Base-by-base conservation (phyloP, 1,140 invertebrate genomes). In the Leptopilina boulardi region DNA sequence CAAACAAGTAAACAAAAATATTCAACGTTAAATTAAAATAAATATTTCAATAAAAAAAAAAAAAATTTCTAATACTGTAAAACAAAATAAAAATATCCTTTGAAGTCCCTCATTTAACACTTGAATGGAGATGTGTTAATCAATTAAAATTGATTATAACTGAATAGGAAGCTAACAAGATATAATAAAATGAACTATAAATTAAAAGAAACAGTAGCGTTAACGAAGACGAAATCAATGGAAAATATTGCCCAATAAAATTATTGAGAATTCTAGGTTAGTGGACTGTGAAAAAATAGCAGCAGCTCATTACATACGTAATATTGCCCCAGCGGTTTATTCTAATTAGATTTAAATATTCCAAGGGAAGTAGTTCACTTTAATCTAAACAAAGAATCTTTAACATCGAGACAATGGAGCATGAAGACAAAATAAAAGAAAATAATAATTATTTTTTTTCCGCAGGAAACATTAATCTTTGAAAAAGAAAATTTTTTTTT, bases 281-380 rank as follows among this genome's bases (percentile, higher is more conserved):
- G 23, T 66, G 23, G 56, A 66, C 6, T 23, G 23, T n/a, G 15
- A 66, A 66, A 59, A 66, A 66, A 66, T 66, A 8, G 5, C 34
- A n/a, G 56, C 11, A 66, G 23, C 15, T 51, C 47, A 51, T 51
- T 51, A 51, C n/a, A 15, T 34, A 30, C 15, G 23, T 8, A 66
- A 66, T n/a, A 66, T 30, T 54, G 26, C 26, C n/a, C n/a, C 5
- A 30, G 8, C 21, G 2, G 59, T 26, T 10, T n/a, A 66, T 66
- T 66, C 5, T 30, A 26, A 66, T 30, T 66, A 66, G 23, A 30
- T 26, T 66, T 34, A 30, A 66, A 30, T 66, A 66, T n/a, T 66
- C 23, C 11, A 30, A 30, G 23, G 15, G 23, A 51, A 51, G 47
- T 30, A 66, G 59, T 66, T 66, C 21, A 66, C 3, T 66, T 30